Conservation (phyloP, 1,140 invertebrate species). For the Hydropsyche tenuis region DNA sequence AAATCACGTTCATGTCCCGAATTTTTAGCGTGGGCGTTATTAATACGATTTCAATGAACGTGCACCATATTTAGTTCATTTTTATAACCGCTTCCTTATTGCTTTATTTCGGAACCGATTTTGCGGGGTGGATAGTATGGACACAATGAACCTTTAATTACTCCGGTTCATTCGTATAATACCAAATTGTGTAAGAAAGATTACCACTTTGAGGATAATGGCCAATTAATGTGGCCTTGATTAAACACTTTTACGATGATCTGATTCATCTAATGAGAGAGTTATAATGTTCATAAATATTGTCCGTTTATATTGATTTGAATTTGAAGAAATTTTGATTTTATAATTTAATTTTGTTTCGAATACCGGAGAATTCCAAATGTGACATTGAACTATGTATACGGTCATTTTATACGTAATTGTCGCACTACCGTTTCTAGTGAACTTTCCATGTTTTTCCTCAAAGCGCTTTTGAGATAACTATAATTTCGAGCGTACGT, state of each 20-base stretch:
- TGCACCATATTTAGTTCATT: background rate
- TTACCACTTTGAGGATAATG: no score
- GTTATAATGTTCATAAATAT: background rate
- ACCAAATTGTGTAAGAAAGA: no score
- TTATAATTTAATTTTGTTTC: no score
- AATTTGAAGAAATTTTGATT: no score
- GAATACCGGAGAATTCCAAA: no score
- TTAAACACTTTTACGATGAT: no score
- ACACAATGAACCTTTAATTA: conserved; percentile 2
- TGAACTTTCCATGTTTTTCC: background rate
- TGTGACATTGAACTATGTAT: no score
- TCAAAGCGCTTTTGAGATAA: background rate
- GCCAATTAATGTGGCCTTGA: no score
- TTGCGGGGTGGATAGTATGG: conserved; percentile 1
- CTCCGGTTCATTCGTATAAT: no score
- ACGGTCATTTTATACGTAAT: no score
- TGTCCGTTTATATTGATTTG: background rate
- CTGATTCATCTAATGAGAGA: no score
- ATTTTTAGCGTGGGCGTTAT: conserved; percentile 12
- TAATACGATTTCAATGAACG: conserved; percentile 3
- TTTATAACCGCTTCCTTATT: conserved; percentile 25
- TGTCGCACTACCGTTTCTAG: background rate
- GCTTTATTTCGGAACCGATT: background rate
- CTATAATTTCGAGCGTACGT: conserved; percentile 4
- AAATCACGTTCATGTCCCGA: no score